Base-by-base conservation (phyloP, 2,888 invertebrate species). In the Scaptomyza flava region DNA sequence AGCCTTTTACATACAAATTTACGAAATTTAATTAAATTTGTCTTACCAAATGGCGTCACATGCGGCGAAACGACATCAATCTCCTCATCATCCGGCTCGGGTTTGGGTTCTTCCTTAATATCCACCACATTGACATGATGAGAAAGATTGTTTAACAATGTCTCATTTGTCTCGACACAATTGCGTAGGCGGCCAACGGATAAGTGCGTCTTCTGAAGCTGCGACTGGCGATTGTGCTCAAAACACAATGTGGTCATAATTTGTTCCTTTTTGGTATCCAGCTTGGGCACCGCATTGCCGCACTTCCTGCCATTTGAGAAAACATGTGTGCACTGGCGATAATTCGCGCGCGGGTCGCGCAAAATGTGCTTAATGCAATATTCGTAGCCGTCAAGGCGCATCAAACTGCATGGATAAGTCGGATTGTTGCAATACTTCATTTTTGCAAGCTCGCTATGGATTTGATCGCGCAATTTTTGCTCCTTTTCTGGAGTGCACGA, bases 341-440 rank as follows among this genome's bases (percentile, higher is more conserved):
- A 99, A 0, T 98, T 97, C 0, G 98, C 97, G 11, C 93, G 93
- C 6, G 95, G 94, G 90, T 98, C 98, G 79, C 95, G 94, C 52
- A 98, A 92, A 71, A 98, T 96, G 85, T 98, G 98, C 4, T 95
- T 93, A 5, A 94, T 93, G 89, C 98, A 98, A 91, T 95, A 96
- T 67, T 94, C 94, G 71, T 95, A 95, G 0, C 95, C 96, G 8
- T 96, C 94, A 0, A 97, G 90, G 46, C 95, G 94, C 0, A 94
- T 93, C 31, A 95, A 93, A 0, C 93, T 93, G 77, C 96, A 96
- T 62, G 95, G 94, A 83, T 95, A 96, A 0, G 93, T 93, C 34
- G 94, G 91, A 91, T 95, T 94, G 0, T 93, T 92, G 79, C 95
- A 95, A 1, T 93, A 91, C 11, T 94, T 94, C 0, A 94, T 93